These are phyloP conservation scores for Melieria omissa DNA, from an alignment of 2,888 invertebrate genomes.

Conservation along the genomic window DNA sequence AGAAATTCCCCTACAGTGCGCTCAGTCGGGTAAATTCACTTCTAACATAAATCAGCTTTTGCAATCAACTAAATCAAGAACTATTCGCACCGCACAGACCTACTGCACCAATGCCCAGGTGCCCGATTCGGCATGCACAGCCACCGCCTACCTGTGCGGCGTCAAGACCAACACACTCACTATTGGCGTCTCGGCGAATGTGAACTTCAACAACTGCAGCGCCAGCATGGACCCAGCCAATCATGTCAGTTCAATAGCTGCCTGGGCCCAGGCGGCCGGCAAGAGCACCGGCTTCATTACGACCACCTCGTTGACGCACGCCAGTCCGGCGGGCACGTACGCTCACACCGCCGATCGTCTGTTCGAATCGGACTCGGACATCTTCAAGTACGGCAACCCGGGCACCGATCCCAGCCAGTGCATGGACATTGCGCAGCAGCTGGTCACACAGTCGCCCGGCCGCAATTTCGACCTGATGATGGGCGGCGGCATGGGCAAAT, in stretches of 20 bases:
- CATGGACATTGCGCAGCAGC: constrained; percentile 79
- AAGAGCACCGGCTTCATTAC: constrained; percentile 77
- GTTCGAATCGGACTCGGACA: constrained; percentile 77
- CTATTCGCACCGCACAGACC: constrained; percentile 62
- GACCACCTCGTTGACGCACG: constrained; percentile 82
- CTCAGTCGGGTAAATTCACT: constrained; percentile 70
- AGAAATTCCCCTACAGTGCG: constrained; percentile 73
- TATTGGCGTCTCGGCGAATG: constrained; percentile 78
- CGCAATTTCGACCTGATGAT: constrained; percentile 78
- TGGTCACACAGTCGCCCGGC: constrained; percentile 76
- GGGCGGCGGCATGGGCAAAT: constrained; percentile 79
- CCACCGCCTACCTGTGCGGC: constrained; percentile 68
- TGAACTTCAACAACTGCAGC: constrained; percentile 72
- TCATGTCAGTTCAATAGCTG: constrained; percentile 74
- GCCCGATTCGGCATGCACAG: constrained; percentile 77
- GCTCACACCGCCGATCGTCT: constrained; percentile 74
- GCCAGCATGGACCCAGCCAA: constrained; percentile 71
- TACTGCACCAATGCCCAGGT: constrained; percentile 75
- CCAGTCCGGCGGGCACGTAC: constrained; percentile 77
- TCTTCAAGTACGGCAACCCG: constrained; percentile 46
- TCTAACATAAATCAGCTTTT: neutral
- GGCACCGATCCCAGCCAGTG: constrained; percentile 63
- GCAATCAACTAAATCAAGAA: neutral
- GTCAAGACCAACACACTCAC: constrained; percentile 77
- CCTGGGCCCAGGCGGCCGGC: constrained; percentile 74